phyloP scores from a whole-genome alignment of 2,797 vertebrate genomes.

The Brotula barbata region DNA sequence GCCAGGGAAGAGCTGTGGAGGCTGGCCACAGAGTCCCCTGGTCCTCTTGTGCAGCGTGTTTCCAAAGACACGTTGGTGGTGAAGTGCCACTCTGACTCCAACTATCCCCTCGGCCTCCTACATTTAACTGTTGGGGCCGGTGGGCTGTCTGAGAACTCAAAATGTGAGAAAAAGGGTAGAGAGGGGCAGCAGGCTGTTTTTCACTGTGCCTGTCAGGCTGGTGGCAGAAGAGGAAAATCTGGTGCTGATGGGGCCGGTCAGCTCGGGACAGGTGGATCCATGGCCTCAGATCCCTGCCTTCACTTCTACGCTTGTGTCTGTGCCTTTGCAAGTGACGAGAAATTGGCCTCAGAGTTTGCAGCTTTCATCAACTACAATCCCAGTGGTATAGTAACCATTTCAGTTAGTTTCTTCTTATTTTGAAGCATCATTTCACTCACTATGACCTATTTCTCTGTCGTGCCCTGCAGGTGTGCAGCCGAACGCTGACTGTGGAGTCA shows the following conservation, averaged over 20 bases:
- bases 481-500: background rate
- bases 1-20: slow-evolving; percentile 88
- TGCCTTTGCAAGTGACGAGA: slow-evolving; percentile 90
- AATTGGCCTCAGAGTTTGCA: slow-evolving; percentile 86
- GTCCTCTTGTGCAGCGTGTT: slow-evolving; percentile 89
- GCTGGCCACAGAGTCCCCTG: slow-evolving; percentile 85
- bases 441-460: background rate
- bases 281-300: slow-evolving; percentile 73
- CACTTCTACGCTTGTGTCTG: slow-evolving; percentile 94
- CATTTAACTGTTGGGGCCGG: slow-evolving; percentile 81
- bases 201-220: slow-evolving; percentile 68
- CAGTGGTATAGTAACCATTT: slow-evolving; percentile 66
- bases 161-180: slow-evolving; percentile 52
- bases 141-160: slow-evolving; percentile 36
- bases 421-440: background rate
- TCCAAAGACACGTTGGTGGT: slow-evolving; percentile 87
- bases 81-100: slow-evolving; percentile 84
- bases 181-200: slow-evolving; percentile 46
- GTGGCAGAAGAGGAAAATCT: slow-evolving; percentile 31
- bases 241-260: slow-evolving; percentile 16
- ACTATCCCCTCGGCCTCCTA: slow-evolving; percentile 86
- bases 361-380: slow-evolving; percentile 82
- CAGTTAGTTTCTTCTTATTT: background rate
- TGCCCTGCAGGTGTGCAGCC: slow-evolving; percentile 50
- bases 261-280: background rate